These are phyloP conservation scores for Rostratula benghalensis DNA, from an alignment of 2,113 vertebrate genomes.

Conservation along the genomic window DNA sequence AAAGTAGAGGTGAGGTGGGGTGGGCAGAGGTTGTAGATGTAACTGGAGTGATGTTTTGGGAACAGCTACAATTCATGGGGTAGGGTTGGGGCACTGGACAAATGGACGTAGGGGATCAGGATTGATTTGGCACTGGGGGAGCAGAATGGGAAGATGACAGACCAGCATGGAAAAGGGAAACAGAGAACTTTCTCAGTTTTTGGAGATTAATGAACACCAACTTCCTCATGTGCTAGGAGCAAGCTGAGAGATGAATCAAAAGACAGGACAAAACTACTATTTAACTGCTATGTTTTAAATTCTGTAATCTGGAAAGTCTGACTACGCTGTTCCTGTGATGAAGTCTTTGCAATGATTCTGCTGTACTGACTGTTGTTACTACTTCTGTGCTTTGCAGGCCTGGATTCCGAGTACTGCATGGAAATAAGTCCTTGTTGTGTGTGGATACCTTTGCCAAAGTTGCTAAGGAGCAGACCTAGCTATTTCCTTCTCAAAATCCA, in stretches of 20 bases:
- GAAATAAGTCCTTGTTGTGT: not conserved
- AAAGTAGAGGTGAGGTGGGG: not conserved
- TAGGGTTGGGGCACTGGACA: not conserved
- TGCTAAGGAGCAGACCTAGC: not conserved
- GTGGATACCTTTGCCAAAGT: not conserved
- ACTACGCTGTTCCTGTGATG: not conserved
- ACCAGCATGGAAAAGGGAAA: not conserved
- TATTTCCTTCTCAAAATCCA: not conserved
- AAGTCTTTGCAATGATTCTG: not conserved
- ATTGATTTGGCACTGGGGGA: not conserved
- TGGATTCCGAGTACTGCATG: not conserved
- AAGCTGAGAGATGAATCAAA: not conserved
- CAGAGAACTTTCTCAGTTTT: not conserved
- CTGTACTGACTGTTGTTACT: not conserved
- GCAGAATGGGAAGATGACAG: not conserved
- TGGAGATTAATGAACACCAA: not conserved
- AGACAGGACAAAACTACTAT: not conserved
- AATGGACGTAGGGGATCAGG: not conserved
- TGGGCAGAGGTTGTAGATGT: not conserved
- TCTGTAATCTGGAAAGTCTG: not conserved
- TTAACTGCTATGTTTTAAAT: not conserved
- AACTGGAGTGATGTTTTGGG: not conserved
- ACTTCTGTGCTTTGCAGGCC: not conserved
- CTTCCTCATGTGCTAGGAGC: not conserved
- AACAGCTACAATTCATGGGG: not conserved